Evolutionary conservation across 2,888 invertebrate genomes (phyloP), one percentile per base, ranked within the genome.

Genomic region (Dynastes hyllus): DNA sequence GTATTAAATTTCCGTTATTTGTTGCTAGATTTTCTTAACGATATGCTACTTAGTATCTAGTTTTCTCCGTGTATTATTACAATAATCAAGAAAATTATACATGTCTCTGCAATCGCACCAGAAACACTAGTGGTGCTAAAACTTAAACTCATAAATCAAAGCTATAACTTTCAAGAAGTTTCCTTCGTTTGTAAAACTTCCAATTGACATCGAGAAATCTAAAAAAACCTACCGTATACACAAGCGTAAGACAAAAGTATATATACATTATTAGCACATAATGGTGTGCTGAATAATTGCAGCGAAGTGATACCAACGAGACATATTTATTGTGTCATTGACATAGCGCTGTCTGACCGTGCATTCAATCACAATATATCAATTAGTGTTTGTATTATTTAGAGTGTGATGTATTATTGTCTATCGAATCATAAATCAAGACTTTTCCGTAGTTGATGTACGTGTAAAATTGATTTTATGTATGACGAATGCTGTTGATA

Each of bases 241-340:
- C 55, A 22, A 58, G 37, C n/a, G 58, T 40, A 65, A 16, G 13
- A 73, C 13, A 73, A 53, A 37, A 37, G 32, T 37, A 27, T 58
- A 40, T 58, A 9, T 73, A 73, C 58, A 58, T 73, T 73, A 73
- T 73, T 73, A 73, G 58, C 73, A 73, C 73, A 73, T 73, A 73
- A 73, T 73, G 58, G 73, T 73, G 73, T 58, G 40, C 58, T 73
- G 73, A 73, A 73, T 73, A 73, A 73, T 73, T 73, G 73, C 73
- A 73, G 27, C 58, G 37, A 58, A 58, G 40, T 73, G 55, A 73
- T 73, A 73, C 58, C 58, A 73, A 73, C 73, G 40, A 73, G 73
- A 73, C 73, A 73, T 73, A 73, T 73, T 73, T 73, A 73, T 73
- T 73, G 58, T 73, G 73, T 58, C 73, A 73, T 58, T 73, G 73